A percentile compares a stretch with the other conserved stretches of the same genome.
Evolutionary conservation across 2,113 vertebrate genomes (phyloP).

Genomic region (Spilogale gracilis): DNA sequence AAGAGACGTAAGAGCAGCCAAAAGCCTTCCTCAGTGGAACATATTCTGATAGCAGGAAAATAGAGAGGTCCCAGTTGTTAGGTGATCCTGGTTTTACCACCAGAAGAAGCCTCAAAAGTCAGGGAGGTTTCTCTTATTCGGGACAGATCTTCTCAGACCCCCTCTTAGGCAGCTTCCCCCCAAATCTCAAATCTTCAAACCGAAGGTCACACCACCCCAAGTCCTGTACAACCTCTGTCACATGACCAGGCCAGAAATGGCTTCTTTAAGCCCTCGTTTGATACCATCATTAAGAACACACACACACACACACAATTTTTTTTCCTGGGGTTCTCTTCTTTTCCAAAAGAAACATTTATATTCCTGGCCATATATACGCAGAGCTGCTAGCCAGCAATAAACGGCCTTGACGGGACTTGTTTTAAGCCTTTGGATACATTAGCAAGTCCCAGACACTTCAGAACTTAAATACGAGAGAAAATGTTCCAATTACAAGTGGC

Average conservation of each 20-base stretch:
- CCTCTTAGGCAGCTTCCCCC: not conserved
- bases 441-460: slow-evolving; percentile 44
- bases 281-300: not conserved
- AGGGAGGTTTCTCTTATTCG: not conserved
- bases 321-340: not conserved
- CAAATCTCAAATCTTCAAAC: not conserved
- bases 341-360: slow-evolving; percentile 51
- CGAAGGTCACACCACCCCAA: not conserved
- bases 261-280: not conserved
- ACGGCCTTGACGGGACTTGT: not conserved
- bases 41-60: not conserved
- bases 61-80: not conserved
- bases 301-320: not conserved
- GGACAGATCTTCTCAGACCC: not conserved
- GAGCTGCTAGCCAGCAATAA: slow-evolving; percentile 58
- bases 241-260: not conserved
- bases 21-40: not conserved
- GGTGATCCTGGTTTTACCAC: not conserved
- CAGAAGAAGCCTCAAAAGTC: not conserved
- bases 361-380: slow-evolving; percentile 8
- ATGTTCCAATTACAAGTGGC: slow-evolving; percentile 51
- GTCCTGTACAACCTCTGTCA: not conserved
- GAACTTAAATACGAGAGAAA: slow-evolving; percentile 65
- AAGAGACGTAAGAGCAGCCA: not conserved
- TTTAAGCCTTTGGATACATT: slow-evolving; percentile 61